Conservation (phyloP, 2,797 vertebrate species). For the Lagocephalus sceleratus region DNA sequence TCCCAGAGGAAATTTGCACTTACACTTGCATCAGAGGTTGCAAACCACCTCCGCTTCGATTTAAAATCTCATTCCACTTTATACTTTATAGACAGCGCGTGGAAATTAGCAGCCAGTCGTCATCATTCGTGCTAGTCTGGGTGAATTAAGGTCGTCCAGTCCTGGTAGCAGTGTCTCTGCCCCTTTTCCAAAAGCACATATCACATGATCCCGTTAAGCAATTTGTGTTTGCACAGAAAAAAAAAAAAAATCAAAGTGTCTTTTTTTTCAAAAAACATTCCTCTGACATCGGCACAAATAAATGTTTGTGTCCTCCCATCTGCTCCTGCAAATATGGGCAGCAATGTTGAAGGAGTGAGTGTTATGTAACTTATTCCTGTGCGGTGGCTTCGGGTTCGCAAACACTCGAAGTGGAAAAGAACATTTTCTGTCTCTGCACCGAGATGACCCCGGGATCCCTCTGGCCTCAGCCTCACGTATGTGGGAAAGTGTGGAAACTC, state of each 20-base stretch:
- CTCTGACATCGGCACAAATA: no score
- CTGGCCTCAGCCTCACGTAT: slow-evolving; percentile 25
- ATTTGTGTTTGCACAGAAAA: neutral
- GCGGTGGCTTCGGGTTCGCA: slow-evolving; percentile 17
- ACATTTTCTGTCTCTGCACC: slow-evolving; percentile 24
- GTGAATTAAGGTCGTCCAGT: no score
- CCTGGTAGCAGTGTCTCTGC: neutral
- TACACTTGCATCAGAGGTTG: no score
- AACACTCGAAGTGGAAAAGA: slow-evolving; percentile 43
- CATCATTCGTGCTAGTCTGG: no score
- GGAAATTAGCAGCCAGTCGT: no score
- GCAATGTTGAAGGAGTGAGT: neutral
- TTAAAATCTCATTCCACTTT: no score
- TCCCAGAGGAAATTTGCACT: no score
- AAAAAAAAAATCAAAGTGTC: no score
- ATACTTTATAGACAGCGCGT: no score
- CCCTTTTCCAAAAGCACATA: slow-evolving; percentile 6
- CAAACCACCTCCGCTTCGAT: no score
- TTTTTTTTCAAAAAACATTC: no score
- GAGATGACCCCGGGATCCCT: slow-evolving; percentile 37
- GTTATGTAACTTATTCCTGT: slow-evolving; percentile 33
- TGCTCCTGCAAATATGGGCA: slow-evolving; percentile 1
- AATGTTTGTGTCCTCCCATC: neutral
- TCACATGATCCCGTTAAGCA: neutral
- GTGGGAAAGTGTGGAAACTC: slow-evolving; percentile 46